Base-by-base conservation (phyloP, 2,888 invertebrate genomes). In the Conchocele bisecta region DNA sequence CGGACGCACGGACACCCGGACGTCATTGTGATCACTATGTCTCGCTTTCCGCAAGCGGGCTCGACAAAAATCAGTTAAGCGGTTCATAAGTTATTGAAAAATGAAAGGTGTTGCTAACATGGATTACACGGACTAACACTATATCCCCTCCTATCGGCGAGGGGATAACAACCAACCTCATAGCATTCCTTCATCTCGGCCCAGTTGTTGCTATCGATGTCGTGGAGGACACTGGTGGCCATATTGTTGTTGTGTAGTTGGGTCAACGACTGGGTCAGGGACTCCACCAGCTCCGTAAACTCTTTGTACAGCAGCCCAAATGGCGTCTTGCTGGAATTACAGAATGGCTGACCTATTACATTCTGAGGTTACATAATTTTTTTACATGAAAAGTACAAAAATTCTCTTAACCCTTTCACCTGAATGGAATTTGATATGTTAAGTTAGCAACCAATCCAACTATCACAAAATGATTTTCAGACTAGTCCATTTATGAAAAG, bases 151-250 rank as follows among this genome's bases (percentile, higher is more conserved):
- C n/a, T n/a, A n/a, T n/a, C n/a, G n/a, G n/a, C n/a, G n/a, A n/a
- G n/a, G n/a, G n/a, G n/a, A n/a, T n/a, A n/a, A 6, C 13, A 15
- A 64, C 58, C 35, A 29, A 89, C 90, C 87, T 90, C 90, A 80
- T 88, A 86, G 61, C 90, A 90, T 50, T 90, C 89, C 59, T 90
- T 89, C 42, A 66, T 63, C 53, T 89, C 86, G 17, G 78, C 59
- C 89, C 89, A 90, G 77, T 89, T 81, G 41, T 88, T 81, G 63
- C 88, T 88, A 54, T 89, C 89, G 44, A 87, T 83, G 69, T 90
- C 90, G 59, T 86, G 85, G 11, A 90, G 85, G 6, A 90, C 64
- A 53, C 81, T 79, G n/a, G 87, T 88, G 15, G 84, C 77, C 5
- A 90, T 71, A 29, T 84, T 76, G 65, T 87, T 85, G 41, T 82